Percentiles rank a stretch among this genome's conserved stretches.
Conservation (phyloP, 2,113 vertebrate genomes). For the Polyodon spathula region DNA sequence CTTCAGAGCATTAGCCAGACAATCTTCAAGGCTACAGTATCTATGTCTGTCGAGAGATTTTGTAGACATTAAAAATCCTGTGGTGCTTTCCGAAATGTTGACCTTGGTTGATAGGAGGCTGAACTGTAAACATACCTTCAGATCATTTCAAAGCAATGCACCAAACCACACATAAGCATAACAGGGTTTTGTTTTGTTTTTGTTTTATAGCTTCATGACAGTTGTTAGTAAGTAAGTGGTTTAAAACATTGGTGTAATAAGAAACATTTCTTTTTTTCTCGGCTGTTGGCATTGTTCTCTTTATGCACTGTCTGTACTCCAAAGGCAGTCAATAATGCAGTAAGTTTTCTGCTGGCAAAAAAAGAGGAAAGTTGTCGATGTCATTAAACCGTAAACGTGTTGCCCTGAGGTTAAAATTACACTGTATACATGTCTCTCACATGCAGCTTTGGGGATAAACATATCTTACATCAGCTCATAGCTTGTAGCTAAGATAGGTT, state of each 20-base stretch:
- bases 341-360: constrained; percentile 36
- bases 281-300: not conserved
- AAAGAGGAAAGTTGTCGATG: constrained; percentile 50
- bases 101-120: too few species aligned
- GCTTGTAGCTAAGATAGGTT: constrained; percentile 60
- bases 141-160: constrained; percentile 2
- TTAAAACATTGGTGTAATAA: constrained; percentile 11
- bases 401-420: constrained; percentile 64
- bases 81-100: too few species aligned
- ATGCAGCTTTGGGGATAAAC: constrained; percentile 69
- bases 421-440: constrained; percentile 60
- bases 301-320: not conserved
- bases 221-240: constrained; percentile 9
- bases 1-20: too few species aligned
- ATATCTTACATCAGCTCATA: constrained; percentile 67
- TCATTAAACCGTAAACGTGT: constrained; percentile 65
- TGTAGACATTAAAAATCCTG: too few species aligned
- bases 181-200: not conserved
- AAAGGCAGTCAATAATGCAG: constrained; percentile 12
- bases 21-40: too few species aligned
- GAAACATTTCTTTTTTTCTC: constrained; percentile 7
- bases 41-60: too few species aligned
- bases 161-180: not conserved
- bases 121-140: too few species aligned
- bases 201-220: constrained; percentile 4